Percentiles rank a stretch among this genome's conserved stretches.
Conservation (phyloP, 2,888 invertebrate species). For the Pristionchus fissidentatus region DNA sequence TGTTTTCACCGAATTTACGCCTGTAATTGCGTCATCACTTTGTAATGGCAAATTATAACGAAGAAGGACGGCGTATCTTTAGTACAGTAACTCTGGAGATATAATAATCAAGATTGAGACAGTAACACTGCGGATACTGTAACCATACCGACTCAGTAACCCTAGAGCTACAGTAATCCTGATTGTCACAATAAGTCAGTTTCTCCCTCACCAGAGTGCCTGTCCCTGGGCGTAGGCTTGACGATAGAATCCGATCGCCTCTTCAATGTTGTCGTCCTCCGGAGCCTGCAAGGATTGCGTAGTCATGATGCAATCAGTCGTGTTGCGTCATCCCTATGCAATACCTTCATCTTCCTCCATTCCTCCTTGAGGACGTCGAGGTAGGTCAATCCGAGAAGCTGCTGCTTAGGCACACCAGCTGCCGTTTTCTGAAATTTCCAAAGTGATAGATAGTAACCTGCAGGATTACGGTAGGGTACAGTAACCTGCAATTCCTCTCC, state of each 20-base stretch:
- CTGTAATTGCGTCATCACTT: not conserved
- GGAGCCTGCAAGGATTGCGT: not conserved
- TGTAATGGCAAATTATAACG: not conserved
- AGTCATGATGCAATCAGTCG: not conserved
- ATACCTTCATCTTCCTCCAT: conserved; percentile 2
- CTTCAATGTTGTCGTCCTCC: conserved; percentile 28
- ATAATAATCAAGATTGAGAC: too few relatives aligned
- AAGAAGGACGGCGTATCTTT: not conserved
- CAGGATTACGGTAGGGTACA: too few relatives aligned
- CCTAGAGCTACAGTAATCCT: too few relatives aligned
- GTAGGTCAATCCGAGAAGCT: not conserved
- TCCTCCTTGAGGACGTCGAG: conserved; percentile 10
- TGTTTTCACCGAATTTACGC: not conserved
- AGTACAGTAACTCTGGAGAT: too few relatives aligned
- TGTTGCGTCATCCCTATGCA: not conserved
- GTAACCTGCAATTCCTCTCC: not conserved
- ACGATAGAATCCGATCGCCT: not conserved
- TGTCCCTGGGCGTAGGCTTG: not conserved
- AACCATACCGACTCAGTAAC: too few relatives aligned
- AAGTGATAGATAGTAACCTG: not conserved
- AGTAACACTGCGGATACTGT: too few relatives aligned
- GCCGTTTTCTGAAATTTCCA: conserved; percentile 28
- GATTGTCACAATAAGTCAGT: too few relatives aligned
- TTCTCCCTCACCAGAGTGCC: not conserved
- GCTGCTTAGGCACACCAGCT: not conserved